Evolutionary conservation across 1,140 invertebrate genomes (phyloP).

Genomic region (Drosophila bifasciata): DNA sequence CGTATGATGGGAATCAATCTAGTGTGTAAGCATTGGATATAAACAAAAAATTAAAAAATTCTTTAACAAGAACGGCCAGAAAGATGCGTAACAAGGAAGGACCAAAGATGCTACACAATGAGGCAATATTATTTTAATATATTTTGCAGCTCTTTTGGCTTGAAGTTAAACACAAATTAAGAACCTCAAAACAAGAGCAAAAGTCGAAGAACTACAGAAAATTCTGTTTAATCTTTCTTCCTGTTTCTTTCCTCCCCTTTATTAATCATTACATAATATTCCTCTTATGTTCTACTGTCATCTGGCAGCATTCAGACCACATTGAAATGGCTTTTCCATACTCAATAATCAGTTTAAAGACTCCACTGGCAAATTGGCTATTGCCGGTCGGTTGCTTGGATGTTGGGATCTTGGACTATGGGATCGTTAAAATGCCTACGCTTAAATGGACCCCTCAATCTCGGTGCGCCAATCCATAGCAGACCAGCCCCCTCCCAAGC

Average conservation of each 20-base stretch:
- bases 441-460: slow-evolving; percentile 33
- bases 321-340: too few relatives aligned
- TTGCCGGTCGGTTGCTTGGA: slow-evolving; percentile 18
- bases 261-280: too few relatives aligned
- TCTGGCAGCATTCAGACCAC: too few relatives aligned
- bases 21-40: slow-evolving; percentile 72
- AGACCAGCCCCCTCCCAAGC: background rate
- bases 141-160: too few relatives aligned
- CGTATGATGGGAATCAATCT: slow-evolving; percentile 56
- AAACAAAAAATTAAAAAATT: slow-evolving; percentile 79
- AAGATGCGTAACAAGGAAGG: background rate
- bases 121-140: background rate
- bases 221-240: too few relatives aligned
- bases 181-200: too few relatives aligned
- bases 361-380: slow-evolving; percentile 51
- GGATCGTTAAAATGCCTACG: slow-evolving; percentile 61
- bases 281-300: too few relatives aligned
- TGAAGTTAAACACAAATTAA: too few relatives aligned
- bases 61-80: slow-evolving; percentile 4
- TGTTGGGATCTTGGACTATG: too few relatives aligned
- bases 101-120: background rate
- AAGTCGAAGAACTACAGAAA: too few relatives aligned
- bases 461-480: background rate
- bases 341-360: slow-evolving; percentile 36
- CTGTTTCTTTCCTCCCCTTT: too few relatives aligned